Evolutionary conservation across 2,797 vertebrate genomes (phyloP).

Genomic region (Catostomus latipinnis): DNA sequence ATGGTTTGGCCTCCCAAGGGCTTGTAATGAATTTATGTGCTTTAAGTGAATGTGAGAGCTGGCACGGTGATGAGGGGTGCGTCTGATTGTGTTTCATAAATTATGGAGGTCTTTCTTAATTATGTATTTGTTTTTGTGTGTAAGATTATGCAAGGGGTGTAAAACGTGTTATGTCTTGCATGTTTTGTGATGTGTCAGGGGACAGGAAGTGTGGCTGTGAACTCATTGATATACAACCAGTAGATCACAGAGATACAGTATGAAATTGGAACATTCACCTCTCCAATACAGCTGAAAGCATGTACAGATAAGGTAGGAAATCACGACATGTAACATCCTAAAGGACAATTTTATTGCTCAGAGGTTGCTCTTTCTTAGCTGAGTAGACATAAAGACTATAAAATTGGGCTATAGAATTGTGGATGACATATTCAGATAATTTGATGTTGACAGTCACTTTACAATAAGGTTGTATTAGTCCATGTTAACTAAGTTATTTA

Average conservation of each 20-base stretch:
- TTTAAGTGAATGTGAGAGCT: slow-evolving; percentile 60
- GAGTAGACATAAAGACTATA: neutral
- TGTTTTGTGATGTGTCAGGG: slow-evolving; percentile 49
- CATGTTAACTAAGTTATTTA: no score
- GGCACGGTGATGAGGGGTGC: slow-evolving; percentile 47
- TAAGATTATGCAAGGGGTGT: slow-evolving; percentile 55
- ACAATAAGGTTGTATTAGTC: no score
- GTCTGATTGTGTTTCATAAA: slow-evolving; percentile 66
- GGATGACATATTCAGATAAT: no score
- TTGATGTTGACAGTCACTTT: no score
- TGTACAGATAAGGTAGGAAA: slow-evolving; percentile 31
- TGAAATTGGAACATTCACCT: slow-evolving; percentile 38
- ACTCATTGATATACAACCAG: slow-evolving; percentile 29
- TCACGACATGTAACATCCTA: slow-evolving; percentile 20
- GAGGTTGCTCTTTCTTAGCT: slow-evolving; percentile 14
- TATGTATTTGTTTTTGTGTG: slow-evolving; percentile 66
- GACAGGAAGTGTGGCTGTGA: slow-evolving; percentile 33
- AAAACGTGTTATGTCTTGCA: slow-evolving; percentile 58
- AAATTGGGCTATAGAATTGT: no score
- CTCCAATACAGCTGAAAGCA: slow-evolving; percentile 24
- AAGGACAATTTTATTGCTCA: slow-evolving; percentile 6
- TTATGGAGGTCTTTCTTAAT: slow-evolving; percentile 66
- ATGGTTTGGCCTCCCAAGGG: slow-evolving; percentile 41
- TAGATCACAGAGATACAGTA: slow-evolving; percentile 44
- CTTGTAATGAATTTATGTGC: slow-evolving; percentile 58